Percentiles rank a stretch among this genome's conserved stretches.
These are phyloP conservation scores for Drosophila lacicola DNA, from an alignment of 2,888 invertebrate genomes.

Conservation along the genomic window DNA sequence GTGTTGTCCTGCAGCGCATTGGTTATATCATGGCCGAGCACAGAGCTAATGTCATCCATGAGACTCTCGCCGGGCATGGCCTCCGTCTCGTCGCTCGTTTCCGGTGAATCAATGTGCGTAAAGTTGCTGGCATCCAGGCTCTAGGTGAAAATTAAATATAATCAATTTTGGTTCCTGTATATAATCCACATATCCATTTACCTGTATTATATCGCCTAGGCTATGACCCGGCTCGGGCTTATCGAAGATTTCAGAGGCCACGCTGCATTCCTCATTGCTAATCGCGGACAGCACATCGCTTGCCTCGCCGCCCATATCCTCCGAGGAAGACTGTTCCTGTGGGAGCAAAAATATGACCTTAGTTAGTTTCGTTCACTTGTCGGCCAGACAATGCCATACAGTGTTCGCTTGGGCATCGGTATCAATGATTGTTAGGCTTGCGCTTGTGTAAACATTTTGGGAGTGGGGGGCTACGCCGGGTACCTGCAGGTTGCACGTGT, in stretches of 20 bases:
- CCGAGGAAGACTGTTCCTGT: constrained; percentile 84
- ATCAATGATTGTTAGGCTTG: constrained; percentile 89
- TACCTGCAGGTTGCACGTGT: constrained; percentile 82
- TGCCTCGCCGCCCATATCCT: constrained; percentile 82
- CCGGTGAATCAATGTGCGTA: constrained; percentile 93
- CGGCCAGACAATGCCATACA: constrained; percentile 60
- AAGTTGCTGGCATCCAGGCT: constrained; percentile 86
- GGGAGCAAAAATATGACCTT: constrained; percentile 15
- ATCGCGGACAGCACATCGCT: constrained; percentile 88
- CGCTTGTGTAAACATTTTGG: constrained; percentile 85
- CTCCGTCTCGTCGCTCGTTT: constrained; percentile 91
- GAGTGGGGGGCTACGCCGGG: constrained; percentile 78
- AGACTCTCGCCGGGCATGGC: constrained; percentile 91
- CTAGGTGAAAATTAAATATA: constrained; percentile 66
- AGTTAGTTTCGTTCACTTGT: not conserved
- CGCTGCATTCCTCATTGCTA: constrained; percentile 90
- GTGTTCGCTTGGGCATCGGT: constrained; percentile 85
- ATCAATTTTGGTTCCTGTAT: not conserved
- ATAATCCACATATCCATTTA: constrained; percentile 30
- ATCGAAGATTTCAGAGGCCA: constrained; percentile 89
- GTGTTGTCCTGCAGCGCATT: constrained; percentile 89
- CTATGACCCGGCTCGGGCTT: constrained; percentile 79
- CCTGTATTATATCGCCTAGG: constrained; percentile 84
- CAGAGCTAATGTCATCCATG: constrained; percentile 92
- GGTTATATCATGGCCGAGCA: constrained; percentile 89